These are phyloP conservation scores for Linyphia triangularis DNA, from an alignment of 2,888 invertebrate species.

Conservation along the genomic window DNA sequence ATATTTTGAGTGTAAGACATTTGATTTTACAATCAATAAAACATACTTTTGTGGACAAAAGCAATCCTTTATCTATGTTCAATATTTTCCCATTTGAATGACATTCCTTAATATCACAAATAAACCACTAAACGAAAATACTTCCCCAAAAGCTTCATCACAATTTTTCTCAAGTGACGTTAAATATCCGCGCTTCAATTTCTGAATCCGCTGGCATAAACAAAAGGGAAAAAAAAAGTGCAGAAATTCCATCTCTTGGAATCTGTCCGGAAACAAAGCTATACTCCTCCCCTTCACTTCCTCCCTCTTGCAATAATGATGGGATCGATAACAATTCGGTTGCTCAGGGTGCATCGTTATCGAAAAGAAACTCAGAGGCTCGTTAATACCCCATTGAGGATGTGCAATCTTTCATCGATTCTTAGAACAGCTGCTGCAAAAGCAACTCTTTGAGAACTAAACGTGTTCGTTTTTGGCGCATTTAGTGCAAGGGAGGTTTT, in stretches of 20 bases:
- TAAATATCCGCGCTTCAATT: slow-evolving; percentile 26
- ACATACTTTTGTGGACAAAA: no score
- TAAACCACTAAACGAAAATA: not conserved
- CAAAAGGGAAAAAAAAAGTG: not conserved
- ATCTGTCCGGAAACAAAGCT: slow-evolving; percentile 40
- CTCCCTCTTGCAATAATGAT: slow-evolving; percentile 30
- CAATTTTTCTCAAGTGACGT: slow-evolving; percentile 2
- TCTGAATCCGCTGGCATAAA: not conserved
- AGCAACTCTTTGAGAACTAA: not conserved
- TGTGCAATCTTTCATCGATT: slow-evolving; percentile 51
- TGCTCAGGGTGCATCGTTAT: slow-evolving; percentile 41
- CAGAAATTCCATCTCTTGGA: not conserved
- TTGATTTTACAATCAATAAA: no score
- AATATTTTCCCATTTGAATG: not conserved
- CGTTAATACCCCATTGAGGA: slow-evolving; percentile 47
- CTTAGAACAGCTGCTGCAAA: slow-evolving; percentile 22
- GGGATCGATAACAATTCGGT: slow-evolving; percentile 42
- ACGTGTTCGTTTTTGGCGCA: not conserved
- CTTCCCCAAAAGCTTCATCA: not conserved
- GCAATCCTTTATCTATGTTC: no score
- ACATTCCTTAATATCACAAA: not conserved
- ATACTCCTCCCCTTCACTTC: slow-evolving; percentile 3
- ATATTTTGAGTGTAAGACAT: no score
- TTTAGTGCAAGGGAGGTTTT: not conserved
- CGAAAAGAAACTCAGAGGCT: slow-evolving; percentile 8